Base-by-base conservation (phyloP, 1,140 invertebrate species). In the Hormaphis cornu region DNA sequence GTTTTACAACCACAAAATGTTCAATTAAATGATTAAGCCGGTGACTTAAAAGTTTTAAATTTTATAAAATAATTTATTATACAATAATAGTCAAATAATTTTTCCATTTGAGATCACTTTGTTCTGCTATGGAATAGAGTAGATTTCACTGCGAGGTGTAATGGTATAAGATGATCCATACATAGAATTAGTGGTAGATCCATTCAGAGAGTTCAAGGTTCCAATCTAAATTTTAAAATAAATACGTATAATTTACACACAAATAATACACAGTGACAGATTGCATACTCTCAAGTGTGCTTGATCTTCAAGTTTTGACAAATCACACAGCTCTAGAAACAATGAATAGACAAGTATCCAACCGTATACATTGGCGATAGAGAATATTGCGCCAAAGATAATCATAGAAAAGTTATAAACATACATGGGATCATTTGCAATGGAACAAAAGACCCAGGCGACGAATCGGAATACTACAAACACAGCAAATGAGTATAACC, bases 341-440 rank as follows among this genome's bases (percentile, higher is more conserved):
- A 95, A 79, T 1, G 92, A 94, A 77, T 94, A 93, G 0, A 95
- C 90, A 2, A 94, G 79, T 8, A 93, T 77, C 90, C 90, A 95
- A 4, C 90, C 90, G 73, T 92, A 93, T 10, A 85, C 80, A 50
- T 89, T 90, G 1, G 83, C 71, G 1, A 84, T 76, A 54, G 86
- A 82, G 72, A 93, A 88, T 3, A 89, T 70, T 3, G 87, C 83
- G 91, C 92, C 95, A 0, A 88, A 76, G 0, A 95, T 78, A 53
- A 89, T 87, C 83, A 93, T 93, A 2, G 89, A 74, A 18, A 92
- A 82, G 73, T 96, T 94, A 76, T 96, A 96, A 0, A 84, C 85
- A 77, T 95, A 96, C 76, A 92, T 92, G 80, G 94, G 82, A 76
- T 96, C 93, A 73, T 95, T 96, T 0, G 93, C 91, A 73, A 93